Evolutionary conservation across 2,113 vertebrate species (phyloP), one percentile per base, ranked within the genome.

Genomic region (Gavialis gangeticus): DNA sequence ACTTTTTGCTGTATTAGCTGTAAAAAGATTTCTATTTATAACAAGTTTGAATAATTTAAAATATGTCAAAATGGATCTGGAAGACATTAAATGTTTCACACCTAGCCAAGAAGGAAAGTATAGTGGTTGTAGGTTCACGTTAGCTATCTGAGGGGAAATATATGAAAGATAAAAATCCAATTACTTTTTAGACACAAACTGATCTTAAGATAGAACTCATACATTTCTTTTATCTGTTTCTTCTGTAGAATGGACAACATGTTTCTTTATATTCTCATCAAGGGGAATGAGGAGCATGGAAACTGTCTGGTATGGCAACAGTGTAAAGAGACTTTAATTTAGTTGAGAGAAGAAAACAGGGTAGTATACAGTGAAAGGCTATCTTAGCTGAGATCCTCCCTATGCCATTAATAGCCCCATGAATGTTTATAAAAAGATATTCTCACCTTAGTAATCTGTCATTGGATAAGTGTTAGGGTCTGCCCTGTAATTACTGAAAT

Each of bases 81-180:
- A 92, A 89, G 60, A 82, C 78, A 93, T 71, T 37, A 88, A 88
- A 92, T 92, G 86, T 95, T 84, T 90, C 64, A 94, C 67, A 84
- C 66, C 4, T 94, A 37, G 79, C 71, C 75, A 82, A 10, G 79
- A 79, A 95, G 93, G 71, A 88, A 95, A 90, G 46, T 87, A 88
- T 57, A 91, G 83, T 75, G 60, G 9, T 81, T 97, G 56, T 64
- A 76, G 76, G 81, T 60, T 94, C 58, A 91, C 86, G 88, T 85
- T 91, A 95, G 27, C 21, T 89, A 89, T 91, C 75, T 91, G 92
- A 89, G 90, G n/a, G 17, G 56, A 95, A 95, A 89, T 95, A 85
- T 90, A 76, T 34, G 62, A 83, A 95, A 87, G 94, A 95, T 91
- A 95, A 95, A 95, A 94, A 89, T 91, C 54, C 85, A 94, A 89